These are phyloP conservation scores for Edolisoma coerulescens DNA, from an alignment of 2,113 vertebrate genomes.

Conservation along the genomic window DNA sequence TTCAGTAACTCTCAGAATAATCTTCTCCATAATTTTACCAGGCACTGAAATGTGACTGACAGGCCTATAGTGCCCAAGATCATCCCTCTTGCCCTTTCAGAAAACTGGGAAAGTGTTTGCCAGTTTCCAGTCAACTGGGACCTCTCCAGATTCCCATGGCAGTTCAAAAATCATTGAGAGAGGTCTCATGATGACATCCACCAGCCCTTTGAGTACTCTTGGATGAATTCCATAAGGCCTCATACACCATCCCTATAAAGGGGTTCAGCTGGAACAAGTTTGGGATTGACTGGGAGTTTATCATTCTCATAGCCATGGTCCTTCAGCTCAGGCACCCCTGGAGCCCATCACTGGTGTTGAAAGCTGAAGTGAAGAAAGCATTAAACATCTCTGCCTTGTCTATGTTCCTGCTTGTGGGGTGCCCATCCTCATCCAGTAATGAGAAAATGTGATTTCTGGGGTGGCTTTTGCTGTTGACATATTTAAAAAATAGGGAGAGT, in stretches of 20 bases:
- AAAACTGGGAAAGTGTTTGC: neutral
- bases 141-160: neutral
- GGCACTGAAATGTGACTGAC: neutral
- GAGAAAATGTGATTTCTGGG: neutral
- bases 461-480: neutral
- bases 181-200: neutral
- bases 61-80: neutral
- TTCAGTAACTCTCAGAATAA: neutral
- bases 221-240: neutral
- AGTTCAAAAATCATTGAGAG: neutral
- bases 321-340: neutral
- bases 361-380: neutral
- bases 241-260: neutral
- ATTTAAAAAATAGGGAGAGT: neutral
- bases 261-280: neutral
- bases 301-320: neutral
- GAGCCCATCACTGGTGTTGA: neutral
- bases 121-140: neutral
- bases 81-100: neutral
- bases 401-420: neutral
- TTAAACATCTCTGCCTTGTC: neutral
- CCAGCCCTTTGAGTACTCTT: neutral
- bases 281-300: neutral
- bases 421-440: neutral
- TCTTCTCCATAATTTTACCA: neutral